Conservation (phyloP, 2,797 vertebrate genomes). For the Enteromius argenteus region DNA sequence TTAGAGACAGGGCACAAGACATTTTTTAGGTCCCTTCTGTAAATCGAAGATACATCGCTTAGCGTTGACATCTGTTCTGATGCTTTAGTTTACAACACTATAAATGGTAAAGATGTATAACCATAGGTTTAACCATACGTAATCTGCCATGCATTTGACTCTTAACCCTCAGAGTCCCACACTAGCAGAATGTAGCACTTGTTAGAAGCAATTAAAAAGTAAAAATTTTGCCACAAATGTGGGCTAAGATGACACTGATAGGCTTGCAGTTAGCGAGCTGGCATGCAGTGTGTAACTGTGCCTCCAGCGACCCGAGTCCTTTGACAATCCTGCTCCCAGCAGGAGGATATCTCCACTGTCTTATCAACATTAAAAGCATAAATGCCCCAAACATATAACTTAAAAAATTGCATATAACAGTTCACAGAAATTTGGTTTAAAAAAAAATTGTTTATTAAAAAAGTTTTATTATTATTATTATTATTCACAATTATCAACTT, state of each 20-base stretch:
- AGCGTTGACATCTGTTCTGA: conserved; percentile 55
- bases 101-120: conserved; percentile 68
- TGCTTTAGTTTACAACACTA: conserved; percentile 65
- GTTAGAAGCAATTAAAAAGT: conserved; percentile 2
- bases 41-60: conserved; percentile 24
- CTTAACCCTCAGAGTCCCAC: not conserved
- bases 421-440: too few relatives aligned
- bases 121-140: conserved; percentile 1
- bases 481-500: too few relatives aligned
- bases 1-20: not conserved
- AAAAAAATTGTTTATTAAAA: too few relatives aligned
- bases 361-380: too few relatives aligned
- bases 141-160: conserved; percentile 52
- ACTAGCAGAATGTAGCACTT: not conserved
- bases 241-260: not conserved
- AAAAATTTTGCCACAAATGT: not conserved
- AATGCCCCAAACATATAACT: too few relatives aligned
- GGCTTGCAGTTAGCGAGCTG: too few relatives aligned
- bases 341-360: too few relatives aligned
- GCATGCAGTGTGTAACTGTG: not conserved
- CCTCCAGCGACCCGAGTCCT: not conserved
- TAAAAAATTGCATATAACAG: too few relatives aligned
- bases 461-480: too few relatives aligned
- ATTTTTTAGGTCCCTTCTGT: conserved; percentile 9
- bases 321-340: not conserved